Conservation (phyloP, 23 tunicate species). For the Ciona savignyi region DNA sequence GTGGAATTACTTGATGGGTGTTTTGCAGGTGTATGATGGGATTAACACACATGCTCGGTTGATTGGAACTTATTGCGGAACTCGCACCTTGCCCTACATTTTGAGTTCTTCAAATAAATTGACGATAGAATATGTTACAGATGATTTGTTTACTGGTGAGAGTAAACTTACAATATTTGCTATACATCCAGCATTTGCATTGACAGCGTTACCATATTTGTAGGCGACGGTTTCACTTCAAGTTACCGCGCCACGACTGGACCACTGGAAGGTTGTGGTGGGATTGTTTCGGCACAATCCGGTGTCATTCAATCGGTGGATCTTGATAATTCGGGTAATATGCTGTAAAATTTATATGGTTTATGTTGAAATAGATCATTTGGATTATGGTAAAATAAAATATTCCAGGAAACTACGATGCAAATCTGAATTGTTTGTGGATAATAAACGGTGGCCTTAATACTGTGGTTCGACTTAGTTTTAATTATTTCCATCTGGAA, state of each 20-base stretch:
- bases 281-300: slow-evolving; percentile 26
- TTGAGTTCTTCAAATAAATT: slow-evolving; percentile 34
- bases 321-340: slow-evolving; percentile 50
- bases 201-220: no score
- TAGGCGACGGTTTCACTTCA: slow-evolving; percentile 70
- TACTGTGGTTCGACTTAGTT: slow-evolving; percentile 31
- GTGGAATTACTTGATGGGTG: background rate
- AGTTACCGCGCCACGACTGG: slow-evolving; percentile 62
- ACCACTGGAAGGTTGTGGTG: slow-evolving; percentile 92
- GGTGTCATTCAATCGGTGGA: slow-evolving; percentile 51
- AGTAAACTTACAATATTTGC: no score
- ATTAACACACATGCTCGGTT: slow-evolving; percentile 33
- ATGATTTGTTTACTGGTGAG: slow-evolving; percentile 52
- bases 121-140: slow-evolving; percentile 83
- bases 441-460: slow-evolving; percentile 20
- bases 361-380: no score
- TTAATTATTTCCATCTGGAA: slow-evolving; percentile 49
- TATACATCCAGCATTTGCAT: no score
- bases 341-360: no score
- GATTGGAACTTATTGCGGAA: slow-evolving; percentile 84
- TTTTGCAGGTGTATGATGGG: slow-evolving; percentile 73
- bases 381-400: no score
- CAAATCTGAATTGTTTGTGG: slow-evolving; percentile 76
- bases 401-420: slow-evolving; percentile 73
- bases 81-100: slow-evolving; percentile 25